A percentile compares a stretch with the other conserved stretches of the same genome.
phyloP scores from a whole-genome alignment of 2,888 invertebrate species.

The Neoitamus cyanurus region DNA sequence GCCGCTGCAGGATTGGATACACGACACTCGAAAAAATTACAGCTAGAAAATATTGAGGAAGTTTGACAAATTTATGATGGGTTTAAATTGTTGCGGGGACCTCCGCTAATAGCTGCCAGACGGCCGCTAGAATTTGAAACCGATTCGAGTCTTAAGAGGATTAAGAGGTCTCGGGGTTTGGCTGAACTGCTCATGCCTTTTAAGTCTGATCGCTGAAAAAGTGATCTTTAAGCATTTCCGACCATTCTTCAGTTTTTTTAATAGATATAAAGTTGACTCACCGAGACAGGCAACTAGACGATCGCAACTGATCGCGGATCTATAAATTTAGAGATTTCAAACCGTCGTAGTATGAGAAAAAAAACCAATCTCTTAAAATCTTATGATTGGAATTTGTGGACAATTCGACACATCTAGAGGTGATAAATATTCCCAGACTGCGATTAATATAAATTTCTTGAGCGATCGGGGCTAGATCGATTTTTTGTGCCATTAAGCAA shows the following conservation, averaged over 20 bases:
- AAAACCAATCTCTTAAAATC: slow-evolving; percentile 6
- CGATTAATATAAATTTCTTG: slow-evolving; percentile 26
- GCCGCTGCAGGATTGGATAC: slow-evolving; percentile 32
- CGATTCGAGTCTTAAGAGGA: slow-evolving; percentile 48
- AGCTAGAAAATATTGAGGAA: slow-evolving; percentile 20
- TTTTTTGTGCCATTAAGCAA: background rate
- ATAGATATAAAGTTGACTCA: background rate
- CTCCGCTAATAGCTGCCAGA: slow-evolving; percentile 8
- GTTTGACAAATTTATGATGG: background rate
- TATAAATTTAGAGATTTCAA: slow-evolving; percentile 44
- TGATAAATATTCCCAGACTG: slow-evolving; percentile 36
- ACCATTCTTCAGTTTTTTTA: background rate
- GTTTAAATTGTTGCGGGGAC: background rate
- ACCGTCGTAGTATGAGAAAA: background rate
- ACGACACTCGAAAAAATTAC: slow-evolving; percentile 34
- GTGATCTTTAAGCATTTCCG: background rate
- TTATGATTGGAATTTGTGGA: slow-evolving; percentile 46
- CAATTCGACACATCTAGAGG: slow-evolving; percentile 45
- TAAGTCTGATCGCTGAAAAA: background rate
- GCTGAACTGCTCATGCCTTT: background rate
- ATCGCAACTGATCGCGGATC: slow-evolving; percentile 35
- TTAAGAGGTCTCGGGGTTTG: slow-evolving; percentile 40
- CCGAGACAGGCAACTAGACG: background rate
- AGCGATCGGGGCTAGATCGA: background rate
- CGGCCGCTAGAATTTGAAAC: slow-evolving; percentile 2